Percentiles rank a stretch among this genome's conserved stretches.
phyloP scores from a whole-genome alignment of 53 echinoderm and acorn worm species.

The Stichopus horrens region DNA sequence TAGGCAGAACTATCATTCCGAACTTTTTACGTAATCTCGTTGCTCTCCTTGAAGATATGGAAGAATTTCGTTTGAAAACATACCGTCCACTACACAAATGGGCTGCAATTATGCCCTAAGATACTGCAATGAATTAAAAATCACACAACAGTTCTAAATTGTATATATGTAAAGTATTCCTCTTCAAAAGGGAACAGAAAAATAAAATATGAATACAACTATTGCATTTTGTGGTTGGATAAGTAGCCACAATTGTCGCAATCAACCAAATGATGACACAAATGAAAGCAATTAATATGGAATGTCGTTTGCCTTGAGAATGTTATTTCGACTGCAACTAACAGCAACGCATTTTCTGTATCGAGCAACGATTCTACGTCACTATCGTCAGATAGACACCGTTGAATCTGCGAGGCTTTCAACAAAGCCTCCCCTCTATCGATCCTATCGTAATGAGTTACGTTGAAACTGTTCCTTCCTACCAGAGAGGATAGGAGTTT shows the following conservation, averaged over 20 bases:
- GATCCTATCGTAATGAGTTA: no score
- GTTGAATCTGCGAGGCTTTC: no score
- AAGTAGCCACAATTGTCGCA: not conserved
- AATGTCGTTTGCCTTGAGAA: not conserved
- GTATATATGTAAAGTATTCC: not conserved
- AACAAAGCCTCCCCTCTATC: no score
- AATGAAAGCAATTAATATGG: not conserved
- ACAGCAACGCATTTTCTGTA: no score
- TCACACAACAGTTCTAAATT: not conserved
- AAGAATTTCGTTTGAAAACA: not conserved
- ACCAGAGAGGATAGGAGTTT: no score
- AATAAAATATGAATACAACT: not conserved
- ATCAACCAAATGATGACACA: not conserved
- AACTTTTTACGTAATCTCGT: not conserved
- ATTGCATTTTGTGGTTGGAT: not conserved
- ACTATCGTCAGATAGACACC: no score
- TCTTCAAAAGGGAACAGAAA: not conserved
- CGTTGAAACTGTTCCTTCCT: no score
- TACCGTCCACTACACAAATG: constrained; percentile 8
- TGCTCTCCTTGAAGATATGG: constrained; percentile 1
- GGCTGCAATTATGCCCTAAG: constrained; percentile 1
- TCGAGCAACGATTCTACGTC: no score
- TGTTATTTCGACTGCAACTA: not conserved
- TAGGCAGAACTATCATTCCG: constrained; percentile 2
- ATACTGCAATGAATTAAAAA: not conserved